Evolutionary conservation across 2,888 invertebrate species (phyloP).

Genomic region (Oasisia sp.): DNA sequence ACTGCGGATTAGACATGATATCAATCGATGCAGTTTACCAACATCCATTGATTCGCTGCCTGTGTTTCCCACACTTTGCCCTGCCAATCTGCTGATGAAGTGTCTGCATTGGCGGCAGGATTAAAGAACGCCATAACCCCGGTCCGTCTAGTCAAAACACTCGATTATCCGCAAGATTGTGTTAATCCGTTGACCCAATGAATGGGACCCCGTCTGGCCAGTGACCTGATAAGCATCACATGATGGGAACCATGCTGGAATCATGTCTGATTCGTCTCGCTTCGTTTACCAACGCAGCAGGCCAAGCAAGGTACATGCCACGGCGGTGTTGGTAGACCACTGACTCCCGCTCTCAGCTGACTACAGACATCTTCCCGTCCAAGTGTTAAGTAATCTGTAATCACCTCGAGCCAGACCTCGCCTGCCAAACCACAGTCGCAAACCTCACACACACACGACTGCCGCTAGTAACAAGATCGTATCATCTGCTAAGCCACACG

Average conservation of each 20-base stretch:
- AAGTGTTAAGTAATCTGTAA: constrained; percentile 6
- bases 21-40: background rate
- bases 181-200: background rate
- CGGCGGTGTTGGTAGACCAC: background rate
- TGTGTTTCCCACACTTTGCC: background rate
- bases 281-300: background rate
- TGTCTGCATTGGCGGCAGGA: background rate
- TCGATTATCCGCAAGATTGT: constrained; percentile 12
- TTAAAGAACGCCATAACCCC: background rate
- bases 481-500: background rate
- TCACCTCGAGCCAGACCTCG: background rate
- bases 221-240: background rate
- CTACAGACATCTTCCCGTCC: background rate
- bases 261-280: background rate
- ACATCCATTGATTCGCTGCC: background rate
- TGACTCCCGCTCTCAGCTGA: background rate
- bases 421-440: background rate
- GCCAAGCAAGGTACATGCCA: background rate
- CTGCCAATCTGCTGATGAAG: background rate
- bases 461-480: background rate
- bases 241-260: constrained; percentile 12
- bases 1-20: no score
- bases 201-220: background rate
- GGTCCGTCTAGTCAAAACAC: background rate
- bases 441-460: background rate